Evolutionary conservation across 1,140 invertebrate species (phyloP), one percentile per base, ranked within the genome.

Genomic region (Drosophila obscura): DNA sequence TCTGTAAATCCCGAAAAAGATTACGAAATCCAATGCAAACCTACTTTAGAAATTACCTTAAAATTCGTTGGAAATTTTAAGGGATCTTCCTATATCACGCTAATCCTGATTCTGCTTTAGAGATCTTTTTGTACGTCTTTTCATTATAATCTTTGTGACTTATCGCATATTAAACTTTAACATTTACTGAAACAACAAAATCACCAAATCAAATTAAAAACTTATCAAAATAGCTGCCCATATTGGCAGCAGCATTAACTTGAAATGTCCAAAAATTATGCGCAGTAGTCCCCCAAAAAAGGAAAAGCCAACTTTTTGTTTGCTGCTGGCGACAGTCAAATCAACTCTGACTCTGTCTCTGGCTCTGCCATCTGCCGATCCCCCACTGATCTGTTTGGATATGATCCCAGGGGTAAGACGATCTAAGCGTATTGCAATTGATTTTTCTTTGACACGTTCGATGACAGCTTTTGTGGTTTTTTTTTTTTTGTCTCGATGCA

Each of bases 141-240:
- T 3, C 9, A 11, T 4, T 9, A 11, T 1, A 35, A 35, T 35
- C 11, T 39, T 15, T 13, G 26, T 19, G 8, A 11, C 24, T 13
- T 35, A 13, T 31, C 3, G 4, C 24, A 48, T 11, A 5, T 49
- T 80, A 35, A 75, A 79, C 76, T 80, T 80, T 75, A 63, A 61
- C 65, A 68, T 84, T 79, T 83, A 1, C 0, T 4, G 5, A 4
- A 19, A 53, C 1, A 28, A 28, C 2, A 49, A 11, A 67, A 28
- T 52, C 67, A 73, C 72, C 50, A 73, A 87, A 77, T 83, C 67
- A 77, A 88, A 87, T 88, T 83, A 79, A 87, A 87, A 77, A 80
- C 78, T 73, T 67, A 83, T 88, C 67, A 87, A 87, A 76, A 87
- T 83, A 73, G 50, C 64, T 88, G 75, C 79, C 83, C 79, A 83